phyloP scores from a whole-genome alignment of 2,113 vertebrate species.

The Oceanodroma tethys region DNA sequence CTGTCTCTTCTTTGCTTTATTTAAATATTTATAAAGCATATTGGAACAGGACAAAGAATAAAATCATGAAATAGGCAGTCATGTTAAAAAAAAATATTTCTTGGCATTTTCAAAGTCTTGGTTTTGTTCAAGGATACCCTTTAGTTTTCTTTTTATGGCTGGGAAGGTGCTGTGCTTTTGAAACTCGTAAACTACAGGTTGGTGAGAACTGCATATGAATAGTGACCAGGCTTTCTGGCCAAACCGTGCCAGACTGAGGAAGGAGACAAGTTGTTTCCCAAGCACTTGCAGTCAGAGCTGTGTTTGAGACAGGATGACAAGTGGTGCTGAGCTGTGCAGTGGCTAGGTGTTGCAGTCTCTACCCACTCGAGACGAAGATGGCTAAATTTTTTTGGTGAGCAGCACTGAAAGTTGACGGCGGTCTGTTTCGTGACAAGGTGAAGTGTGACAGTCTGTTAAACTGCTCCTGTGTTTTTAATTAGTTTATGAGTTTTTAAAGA shows the following conservation, averaged over 20 bases:
- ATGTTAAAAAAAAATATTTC: not conserved
- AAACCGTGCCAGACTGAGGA: not conserved
- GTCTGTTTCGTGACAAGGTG: not conserved
- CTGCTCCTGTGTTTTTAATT: not conserved
- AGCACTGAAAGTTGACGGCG: not conserved
- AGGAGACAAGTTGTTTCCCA: not conserved
- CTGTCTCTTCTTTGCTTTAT: not conserved
- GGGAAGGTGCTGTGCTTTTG: not conserved
- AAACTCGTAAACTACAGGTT: not conserved
- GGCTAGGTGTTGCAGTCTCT: not conserved
- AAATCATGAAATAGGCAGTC: not conserved
- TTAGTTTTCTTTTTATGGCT: slow-evolving; percentile 15
- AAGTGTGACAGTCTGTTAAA: not conserved
- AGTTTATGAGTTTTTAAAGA: not conserved
- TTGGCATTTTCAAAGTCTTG: slow-evolving; percentile 11
- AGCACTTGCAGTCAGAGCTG: not conserved
- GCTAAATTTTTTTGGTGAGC: not conserved
- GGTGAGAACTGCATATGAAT: not conserved
- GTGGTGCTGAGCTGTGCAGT: not conserved
- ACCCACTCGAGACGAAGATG: not conserved
- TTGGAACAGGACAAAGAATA: not conserved
- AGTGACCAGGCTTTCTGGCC: not conserved
- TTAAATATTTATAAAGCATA: not conserved
- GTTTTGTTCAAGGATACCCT: slow-evolving; percentile 35
- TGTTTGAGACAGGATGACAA: not conserved